Conservation (phyloP, 2,113 vertebrate species). For the Scolopax mira region DNA sequence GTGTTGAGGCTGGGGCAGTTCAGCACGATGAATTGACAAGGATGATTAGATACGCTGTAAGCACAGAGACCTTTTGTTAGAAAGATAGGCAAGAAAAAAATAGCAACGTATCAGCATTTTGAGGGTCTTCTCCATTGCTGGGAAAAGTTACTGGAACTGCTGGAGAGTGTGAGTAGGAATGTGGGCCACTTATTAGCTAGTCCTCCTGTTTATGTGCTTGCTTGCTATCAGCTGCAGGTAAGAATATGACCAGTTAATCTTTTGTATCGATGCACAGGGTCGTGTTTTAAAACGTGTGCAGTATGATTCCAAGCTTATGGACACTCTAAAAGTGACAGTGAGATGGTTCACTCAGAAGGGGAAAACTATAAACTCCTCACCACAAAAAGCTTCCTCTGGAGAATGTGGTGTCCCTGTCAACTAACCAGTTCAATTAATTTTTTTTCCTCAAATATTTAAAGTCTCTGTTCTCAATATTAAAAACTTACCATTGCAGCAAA, state of each 20-base stretch:
- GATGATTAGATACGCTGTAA: neutral
- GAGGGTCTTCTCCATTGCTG: neutral
- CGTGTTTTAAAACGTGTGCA: neutral
- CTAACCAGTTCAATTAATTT: neutral
- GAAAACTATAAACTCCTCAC: neutral
- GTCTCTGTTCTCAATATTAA: neutral
- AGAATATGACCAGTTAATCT: neutral
- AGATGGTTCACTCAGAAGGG: neutral
- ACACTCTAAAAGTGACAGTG: neutral
- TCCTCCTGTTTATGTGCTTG: neutral
- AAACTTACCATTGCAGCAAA: neutral
- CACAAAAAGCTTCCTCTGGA: neutral
- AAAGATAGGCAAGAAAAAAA: neutral
- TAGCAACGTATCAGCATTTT: neutral
- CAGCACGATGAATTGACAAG: neutral
- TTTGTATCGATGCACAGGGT: accelerated
- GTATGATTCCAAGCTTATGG: neutral
- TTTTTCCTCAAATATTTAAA: neutral
- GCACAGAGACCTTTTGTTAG: neutral
- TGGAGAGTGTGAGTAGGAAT: neutral
- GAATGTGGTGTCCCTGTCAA: neutral
- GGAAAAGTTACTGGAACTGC: neutral
- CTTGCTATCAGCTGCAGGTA: neutral
- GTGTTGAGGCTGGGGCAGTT: neutral
- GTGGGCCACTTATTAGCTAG: neutral